Conservation (phyloP, 1,140 invertebrate species). For the Reticulitermes speratus region DNA sequence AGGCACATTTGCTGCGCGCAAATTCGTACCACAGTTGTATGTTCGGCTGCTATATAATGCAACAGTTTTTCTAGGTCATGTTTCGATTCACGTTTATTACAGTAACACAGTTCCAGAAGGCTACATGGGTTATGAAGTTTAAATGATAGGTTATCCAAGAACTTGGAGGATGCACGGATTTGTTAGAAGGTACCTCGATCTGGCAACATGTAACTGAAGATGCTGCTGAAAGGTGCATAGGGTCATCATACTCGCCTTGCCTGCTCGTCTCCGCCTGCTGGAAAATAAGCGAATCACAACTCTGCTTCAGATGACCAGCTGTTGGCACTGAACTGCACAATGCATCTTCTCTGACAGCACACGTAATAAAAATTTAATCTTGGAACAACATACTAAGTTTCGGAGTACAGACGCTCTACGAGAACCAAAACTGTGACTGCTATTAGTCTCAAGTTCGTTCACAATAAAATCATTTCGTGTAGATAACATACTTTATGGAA, state of each 20-base stretch:
- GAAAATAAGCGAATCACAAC: not conserved
- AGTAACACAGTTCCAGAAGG: not conserved
- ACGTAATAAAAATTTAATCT: too few species aligned
- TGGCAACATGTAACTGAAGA: not conserved
- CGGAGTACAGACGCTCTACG: too few species aligned
- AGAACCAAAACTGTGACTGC: too few species aligned
- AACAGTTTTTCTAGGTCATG: not conserved
- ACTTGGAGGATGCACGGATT: not conserved
- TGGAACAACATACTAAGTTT: too few species aligned
- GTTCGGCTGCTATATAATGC: too few species aligned
- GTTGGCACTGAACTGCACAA: not conserved
- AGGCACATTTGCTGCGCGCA: too few species aligned
- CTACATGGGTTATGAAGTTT: not conserved
- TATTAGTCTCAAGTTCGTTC: too few species aligned
- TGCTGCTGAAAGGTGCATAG: not conserved
- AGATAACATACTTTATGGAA: too few species aligned
- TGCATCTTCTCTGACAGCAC: not conserved
- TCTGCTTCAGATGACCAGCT: constrained; percentile 6
- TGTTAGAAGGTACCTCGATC: not conserved
- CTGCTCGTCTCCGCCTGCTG: not conserved
- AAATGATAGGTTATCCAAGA: not conserved
- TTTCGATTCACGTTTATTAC: not conserved
- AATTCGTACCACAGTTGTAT: too few species aligned
- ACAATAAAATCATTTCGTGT: too few species aligned
- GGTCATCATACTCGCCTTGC: constrained; percentile 13